A percentile compares a stretch with the other conserved stretches of the same genome.
Conservation (phyloP, 2,113 vertebrate genomes). For the Labeo rohita region DNA sequence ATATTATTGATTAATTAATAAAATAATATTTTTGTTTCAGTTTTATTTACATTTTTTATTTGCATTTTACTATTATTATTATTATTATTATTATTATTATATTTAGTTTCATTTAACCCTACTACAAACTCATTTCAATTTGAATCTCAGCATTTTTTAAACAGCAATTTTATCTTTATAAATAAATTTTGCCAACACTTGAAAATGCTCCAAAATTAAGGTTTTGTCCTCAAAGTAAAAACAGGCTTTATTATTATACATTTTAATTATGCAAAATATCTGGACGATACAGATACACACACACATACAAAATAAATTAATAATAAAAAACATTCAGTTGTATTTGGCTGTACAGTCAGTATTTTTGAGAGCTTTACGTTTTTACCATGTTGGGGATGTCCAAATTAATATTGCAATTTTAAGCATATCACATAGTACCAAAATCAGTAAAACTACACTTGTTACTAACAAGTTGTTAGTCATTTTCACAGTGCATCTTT, state of each 20-base stretch:
- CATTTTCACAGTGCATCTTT: not conserved
- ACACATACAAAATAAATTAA: slow-evolving; percentile 28
- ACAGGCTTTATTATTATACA: not conserved
- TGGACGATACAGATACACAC: not conserved
- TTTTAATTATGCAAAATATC: slow-evolving; percentile 16
- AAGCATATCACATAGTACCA: not conserved
- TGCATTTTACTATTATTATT: too few relatives aligned
- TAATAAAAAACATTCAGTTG: not conserved
- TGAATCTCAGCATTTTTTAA: not conserved
- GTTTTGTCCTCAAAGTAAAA: not conserved
- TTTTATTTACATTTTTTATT: too few relatives aligned
- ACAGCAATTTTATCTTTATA: not conserved
- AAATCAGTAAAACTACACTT: not conserved
- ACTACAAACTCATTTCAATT: too few relatives aligned
- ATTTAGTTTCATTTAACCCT: too few relatives aligned
- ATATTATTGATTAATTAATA: too few relatives aligned
- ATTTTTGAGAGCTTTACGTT: not conserved
- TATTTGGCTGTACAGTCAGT: not conserved
- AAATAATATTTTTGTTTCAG: too few relatives aligned
- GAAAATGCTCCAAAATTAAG: not conserved
- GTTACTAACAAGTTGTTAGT: not conserved
- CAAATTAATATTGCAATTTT: not conserved
- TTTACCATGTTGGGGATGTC: not conserved
- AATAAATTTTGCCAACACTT: not conserved
- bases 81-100: too few relatives aligned